phyloP scores from a whole-genome alignment of 2,888 invertebrate species.

The Hetaerina titia region DNA sequence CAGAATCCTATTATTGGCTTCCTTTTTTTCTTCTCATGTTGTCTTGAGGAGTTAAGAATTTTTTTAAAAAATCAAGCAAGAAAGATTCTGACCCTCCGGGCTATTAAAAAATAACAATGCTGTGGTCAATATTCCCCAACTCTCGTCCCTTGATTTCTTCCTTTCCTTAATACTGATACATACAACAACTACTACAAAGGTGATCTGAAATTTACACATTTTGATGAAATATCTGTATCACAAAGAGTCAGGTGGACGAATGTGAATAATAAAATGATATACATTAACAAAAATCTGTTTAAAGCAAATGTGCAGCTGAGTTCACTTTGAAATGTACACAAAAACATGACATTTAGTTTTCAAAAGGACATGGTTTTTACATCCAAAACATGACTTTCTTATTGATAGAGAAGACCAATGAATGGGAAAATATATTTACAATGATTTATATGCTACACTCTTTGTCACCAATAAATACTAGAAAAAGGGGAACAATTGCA shows the following conservation, averaged over 20 bases:
- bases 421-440: conserved; percentile 67
- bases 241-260: conserved; percentile 67
- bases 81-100: conserved; percentile 62
- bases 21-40: conserved; percentile 28
- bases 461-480: conserved; percentile 71
- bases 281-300: conserved; percentile 57
- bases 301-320: conserved; percentile 64
- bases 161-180: conserved; percentile 67
- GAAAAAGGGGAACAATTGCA: conserved; percentile 71
- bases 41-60: conserved; percentile 58
- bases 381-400: conserved; percentile 69
- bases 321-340: conserved; percentile 69
- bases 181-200: conserved; percentile 65
- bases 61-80: conserved; percentile 56
- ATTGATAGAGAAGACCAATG: conserved; percentile 62
- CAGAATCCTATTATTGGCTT: conserved; percentile 48
- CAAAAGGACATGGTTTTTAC: conserved; percentile 64
- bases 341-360: conserved; percentile 69
- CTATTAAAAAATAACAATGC: conserved; percentile 64
- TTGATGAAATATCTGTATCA: conserved; percentile 65
- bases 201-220: conserved; percentile 66
- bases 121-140: conserved; percentile 42
- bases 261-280: conserved; percentile 64
- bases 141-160: conserved; percentile 41
- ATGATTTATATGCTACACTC: conserved; percentile 63